Percentiles rank a stretch among this genome's conserved stretches.
phyloP scores from a whole-genome alignment of 2,888 invertebrate species.

The Andrena bucephala region DNA sequence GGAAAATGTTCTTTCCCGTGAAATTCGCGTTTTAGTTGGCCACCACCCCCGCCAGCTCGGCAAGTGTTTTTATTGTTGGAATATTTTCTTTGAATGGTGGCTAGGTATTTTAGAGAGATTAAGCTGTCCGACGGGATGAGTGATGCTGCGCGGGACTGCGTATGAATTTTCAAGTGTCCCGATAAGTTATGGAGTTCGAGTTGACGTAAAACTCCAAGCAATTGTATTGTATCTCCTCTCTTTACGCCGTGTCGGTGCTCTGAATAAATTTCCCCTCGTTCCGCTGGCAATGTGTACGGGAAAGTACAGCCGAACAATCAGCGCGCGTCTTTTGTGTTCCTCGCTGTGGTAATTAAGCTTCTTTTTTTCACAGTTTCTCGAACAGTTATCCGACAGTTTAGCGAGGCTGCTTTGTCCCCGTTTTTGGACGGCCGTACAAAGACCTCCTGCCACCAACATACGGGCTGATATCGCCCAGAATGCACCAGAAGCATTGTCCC shows the following conservation, averaged over 20 bases:
- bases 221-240: not conserved
- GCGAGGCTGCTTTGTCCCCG: constrained; percentile 43
- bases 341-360: constrained; percentile 22
- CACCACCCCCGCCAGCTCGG: constrained; percentile 2
- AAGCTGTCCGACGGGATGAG: not conserved
- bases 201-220: not conserved
- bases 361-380: constrained; percentile 18
- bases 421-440: constrained; percentile 64
- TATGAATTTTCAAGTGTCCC: not conserved
- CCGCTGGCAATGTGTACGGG: not conserved
- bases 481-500: constrained; percentile 39
- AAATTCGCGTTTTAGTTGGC: constrained; percentile 19
- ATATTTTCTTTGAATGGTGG: constrained; percentile 11
- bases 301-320: not conserved
- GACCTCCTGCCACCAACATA: constrained; percentile 71
- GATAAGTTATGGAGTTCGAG: not conserved
- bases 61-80: constrained; percentile 24
- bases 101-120: not conserved
- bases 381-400: constrained; percentile 62
- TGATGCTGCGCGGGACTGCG: not conserved
- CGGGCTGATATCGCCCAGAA: constrained; percentile 70
- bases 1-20: constrained; percentile 36
- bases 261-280: not conserved
- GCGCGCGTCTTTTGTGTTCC: not conserved
- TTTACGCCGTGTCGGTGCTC: not conserved